These are phyloP conservation scores for Hemicentrotus pulcherrimus DNA, from an alignment of 35 echinoderm and acorn worm genomes.

Conservation along the genomic window DNA sequence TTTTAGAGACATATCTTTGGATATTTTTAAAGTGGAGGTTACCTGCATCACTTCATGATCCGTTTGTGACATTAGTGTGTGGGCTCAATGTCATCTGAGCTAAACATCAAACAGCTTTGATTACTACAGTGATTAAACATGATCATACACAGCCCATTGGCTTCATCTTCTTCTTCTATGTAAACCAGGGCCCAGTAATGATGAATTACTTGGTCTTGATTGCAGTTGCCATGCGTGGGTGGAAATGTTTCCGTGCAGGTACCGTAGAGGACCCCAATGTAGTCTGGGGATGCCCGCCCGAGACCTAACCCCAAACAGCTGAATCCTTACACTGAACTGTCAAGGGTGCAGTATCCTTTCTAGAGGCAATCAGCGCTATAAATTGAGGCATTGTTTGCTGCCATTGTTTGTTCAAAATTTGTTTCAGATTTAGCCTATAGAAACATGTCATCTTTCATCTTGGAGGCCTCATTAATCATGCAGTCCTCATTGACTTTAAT, in stretches of 20 bases:
- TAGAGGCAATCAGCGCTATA: not conserved
- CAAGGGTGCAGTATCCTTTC: not conserved
- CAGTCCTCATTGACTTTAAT: not conserved
- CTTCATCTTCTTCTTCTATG: not conserved
- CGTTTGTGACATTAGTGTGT: not conserved
- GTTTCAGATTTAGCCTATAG: conserved; percentile 18
- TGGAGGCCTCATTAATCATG: not conserved
- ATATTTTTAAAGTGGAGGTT: too few relatives aligned
- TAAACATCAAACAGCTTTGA: not conserved
- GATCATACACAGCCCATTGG: not conserved
- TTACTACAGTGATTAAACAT: not conserved
- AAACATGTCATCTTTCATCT: conserved; percentile 9
- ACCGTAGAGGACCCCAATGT: not conserved
- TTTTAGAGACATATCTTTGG: too few relatives aligned
- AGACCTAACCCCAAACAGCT: not conserved
- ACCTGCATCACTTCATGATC: too few relatives aligned
- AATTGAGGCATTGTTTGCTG: conserved; percentile 17
- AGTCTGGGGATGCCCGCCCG: not conserved
- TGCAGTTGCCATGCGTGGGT: conserved; percentile 8
- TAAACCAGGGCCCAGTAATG: not conserved
- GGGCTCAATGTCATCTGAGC: not conserved
- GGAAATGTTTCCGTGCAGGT: not conserved
- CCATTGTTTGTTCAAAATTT: conserved; percentile 19
- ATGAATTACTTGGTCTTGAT: conserved; percentile 18
- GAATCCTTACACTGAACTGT: not conserved